These are phyloP conservation scores for Trochalopteron elliotii DNA, from an alignment of 2,113 vertebrate species.

Conservation along the genomic window DNA sequence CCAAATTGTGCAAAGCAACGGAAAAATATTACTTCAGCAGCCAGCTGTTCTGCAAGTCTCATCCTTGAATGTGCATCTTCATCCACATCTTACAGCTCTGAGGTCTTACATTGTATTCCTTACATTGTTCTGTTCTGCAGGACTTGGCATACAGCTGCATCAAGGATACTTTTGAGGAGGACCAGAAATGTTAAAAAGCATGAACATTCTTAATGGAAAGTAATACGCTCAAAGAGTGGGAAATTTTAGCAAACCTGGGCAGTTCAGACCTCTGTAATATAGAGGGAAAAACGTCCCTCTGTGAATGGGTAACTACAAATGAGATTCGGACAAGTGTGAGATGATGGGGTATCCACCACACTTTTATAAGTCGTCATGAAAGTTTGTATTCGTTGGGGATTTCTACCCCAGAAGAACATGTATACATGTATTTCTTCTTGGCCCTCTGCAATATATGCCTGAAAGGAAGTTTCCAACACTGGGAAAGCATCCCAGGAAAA, in stretches of 20 bases:
- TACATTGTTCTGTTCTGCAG: not conserved
- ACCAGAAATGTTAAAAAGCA: not conserved
- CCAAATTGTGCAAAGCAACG: not conserved
- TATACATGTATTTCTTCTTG: not conserved
- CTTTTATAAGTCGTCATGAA: not conserved
- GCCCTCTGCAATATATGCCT: not conserved
- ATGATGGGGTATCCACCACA: not conserved
- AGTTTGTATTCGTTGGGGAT: not conserved
- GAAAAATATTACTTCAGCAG: not conserved
- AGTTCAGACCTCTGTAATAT: not conserved
- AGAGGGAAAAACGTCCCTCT: not conserved
- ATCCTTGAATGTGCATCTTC: not conserved
- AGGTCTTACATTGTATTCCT: not conserved
- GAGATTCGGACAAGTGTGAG: not conserved
- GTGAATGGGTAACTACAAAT: not conserved
- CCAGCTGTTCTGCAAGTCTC: not conserved
- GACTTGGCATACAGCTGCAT: not conserved
- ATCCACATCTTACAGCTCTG: not conserved
- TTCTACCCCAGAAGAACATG: not conserved
- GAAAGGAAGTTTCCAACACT: constrained; percentile 28
- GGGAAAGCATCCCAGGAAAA: constrained; percentile 36
- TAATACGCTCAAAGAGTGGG: not conserved
- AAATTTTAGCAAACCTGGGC: not conserved
- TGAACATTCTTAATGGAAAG: not conserved
- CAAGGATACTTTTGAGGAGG: not conserved